These are phyloP conservation scores for Cyanocitta stelleri DNA, from an alignment of 2,113 vertebrate species.

Conservation along the genomic window DNA sequence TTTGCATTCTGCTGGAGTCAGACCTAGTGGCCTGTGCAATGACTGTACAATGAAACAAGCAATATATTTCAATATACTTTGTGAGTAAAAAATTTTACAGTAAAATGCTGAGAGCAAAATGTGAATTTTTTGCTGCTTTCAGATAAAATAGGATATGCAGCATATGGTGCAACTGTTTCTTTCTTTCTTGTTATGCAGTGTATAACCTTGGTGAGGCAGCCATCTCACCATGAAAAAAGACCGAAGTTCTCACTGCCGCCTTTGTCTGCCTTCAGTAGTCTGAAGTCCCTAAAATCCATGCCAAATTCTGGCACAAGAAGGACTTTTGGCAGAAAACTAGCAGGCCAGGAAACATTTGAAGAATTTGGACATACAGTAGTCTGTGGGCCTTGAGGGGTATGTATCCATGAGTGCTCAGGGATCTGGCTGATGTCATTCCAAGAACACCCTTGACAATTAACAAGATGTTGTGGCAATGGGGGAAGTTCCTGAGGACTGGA, in stretches of 20 bases:
- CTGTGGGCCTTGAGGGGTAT: not conserved
- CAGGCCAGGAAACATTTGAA: not conserved
- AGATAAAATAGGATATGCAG: not conserved
- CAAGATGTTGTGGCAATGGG: not conserved
- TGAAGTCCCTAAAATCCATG: not conserved
- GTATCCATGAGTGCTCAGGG: not conserved
- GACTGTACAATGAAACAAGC: not conserved
- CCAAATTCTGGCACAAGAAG: not conserved
- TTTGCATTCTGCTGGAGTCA: not conserved
- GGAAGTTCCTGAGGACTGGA: not conserved
- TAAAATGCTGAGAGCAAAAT: not conserved
- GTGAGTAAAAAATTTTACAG: not conserved
- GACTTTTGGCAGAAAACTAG: not conserved
- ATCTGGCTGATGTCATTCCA: not conserved
- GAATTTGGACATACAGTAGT: not conserved
- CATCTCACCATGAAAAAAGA: not conserved
- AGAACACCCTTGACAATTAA: not conserved
- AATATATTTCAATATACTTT: not conserved
- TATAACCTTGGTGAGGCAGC: not conserved
- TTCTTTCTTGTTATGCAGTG: not conserved
- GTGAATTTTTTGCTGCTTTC: not conserved
- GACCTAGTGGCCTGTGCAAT: accelerated
- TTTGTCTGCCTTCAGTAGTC: not conserved
- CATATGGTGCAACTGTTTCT: not conserved
- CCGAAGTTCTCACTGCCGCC: not conserved